These are phyloP conservation scores for Cordilura impudica DNA, from an alignment of 2,888 invertebrate genomes.

Conservation along the genomic window DNA sequence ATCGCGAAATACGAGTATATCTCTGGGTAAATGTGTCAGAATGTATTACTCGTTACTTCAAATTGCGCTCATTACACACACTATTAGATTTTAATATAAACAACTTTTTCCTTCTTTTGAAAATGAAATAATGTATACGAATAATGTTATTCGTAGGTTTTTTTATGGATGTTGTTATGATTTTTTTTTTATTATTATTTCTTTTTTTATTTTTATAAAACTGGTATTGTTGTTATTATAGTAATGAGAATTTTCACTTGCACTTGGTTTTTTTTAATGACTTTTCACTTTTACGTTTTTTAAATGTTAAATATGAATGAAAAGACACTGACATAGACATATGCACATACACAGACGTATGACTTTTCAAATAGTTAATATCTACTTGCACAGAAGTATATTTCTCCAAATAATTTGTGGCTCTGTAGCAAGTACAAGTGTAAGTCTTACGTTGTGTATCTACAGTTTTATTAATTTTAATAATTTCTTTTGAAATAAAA, in stretches of 20 bases:
- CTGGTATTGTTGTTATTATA: slow-evolving; percentile 1
- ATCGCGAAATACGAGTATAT: no score
- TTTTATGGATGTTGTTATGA: background rate
- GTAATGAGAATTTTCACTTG: slow-evolving; percentile 48
- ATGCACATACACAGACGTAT: no score
- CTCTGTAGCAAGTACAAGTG: slow-evolving; percentile 2
- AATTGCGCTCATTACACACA: background rate
- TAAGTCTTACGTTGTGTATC: slow-evolving; percentile 1
- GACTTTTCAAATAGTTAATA: no score
- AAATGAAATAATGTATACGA: background rate
- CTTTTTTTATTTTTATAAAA: background rate
- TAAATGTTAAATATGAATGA: slow-evolving; percentile 5
- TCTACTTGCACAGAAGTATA: no score
- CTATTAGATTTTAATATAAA: background rate
- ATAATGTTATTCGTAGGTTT: no score
- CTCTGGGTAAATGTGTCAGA: background rate
- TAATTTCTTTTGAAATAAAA: slow-evolving; percentile 6
- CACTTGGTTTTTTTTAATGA: slow-evolving; percentile 54
- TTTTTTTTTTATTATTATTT: background rate
- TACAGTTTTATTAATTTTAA: background rate
- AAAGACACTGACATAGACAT: no score
- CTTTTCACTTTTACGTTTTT: slow-evolving; percentile 61
- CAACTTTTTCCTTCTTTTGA: background rate
- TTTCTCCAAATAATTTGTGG: background rate
- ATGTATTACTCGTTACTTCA: background rate